Percentiles rank a stretch among this genome's conserved stretches.
Evolutionary conservation across 2,113 vertebrate species (phyloP).

Genomic region (Cryptomyrus ogoouensis): DNA sequence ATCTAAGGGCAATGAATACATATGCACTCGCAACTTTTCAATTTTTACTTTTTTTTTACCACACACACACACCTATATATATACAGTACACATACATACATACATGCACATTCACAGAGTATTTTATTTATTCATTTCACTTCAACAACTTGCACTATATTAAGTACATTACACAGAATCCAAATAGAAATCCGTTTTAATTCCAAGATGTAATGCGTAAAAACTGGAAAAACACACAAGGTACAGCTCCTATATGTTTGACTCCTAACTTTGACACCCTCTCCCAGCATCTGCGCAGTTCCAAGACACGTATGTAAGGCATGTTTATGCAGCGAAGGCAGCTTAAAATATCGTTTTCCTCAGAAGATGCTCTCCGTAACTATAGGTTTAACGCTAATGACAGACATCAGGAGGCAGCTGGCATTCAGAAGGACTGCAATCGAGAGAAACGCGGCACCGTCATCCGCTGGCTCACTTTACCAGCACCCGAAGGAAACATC

Average conservation of each 20-base stretch:
- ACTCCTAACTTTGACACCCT: background rate
- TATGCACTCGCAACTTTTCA: background rate
- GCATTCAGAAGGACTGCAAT: background rate
- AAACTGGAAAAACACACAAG: background rate
- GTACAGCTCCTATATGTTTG: background rate
- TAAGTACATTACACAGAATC: background rate
- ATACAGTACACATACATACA: too few species aligned
- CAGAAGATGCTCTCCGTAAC: background rate
- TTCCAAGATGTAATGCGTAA: background rate
- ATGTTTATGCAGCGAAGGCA: background rate
- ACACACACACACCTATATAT: too few species aligned
- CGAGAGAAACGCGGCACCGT: background rate
- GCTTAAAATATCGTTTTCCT: background rate
- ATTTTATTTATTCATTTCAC: too few species aligned
- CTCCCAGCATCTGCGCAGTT: background rate
- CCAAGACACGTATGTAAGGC: background rate
- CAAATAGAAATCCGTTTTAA: background rate
- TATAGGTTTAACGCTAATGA: background rate
- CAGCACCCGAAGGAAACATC: background rate
- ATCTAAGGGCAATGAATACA: background rate
- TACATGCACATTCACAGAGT: too few species aligned
- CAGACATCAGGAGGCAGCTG: background rate
- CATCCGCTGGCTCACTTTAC: background rate
- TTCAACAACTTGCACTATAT: background rate
- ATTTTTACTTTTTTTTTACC: background rate